Conservation (phyloP, 2,797 vertebrate species). For the Sternarchorhynchus goeldii region DNA sequence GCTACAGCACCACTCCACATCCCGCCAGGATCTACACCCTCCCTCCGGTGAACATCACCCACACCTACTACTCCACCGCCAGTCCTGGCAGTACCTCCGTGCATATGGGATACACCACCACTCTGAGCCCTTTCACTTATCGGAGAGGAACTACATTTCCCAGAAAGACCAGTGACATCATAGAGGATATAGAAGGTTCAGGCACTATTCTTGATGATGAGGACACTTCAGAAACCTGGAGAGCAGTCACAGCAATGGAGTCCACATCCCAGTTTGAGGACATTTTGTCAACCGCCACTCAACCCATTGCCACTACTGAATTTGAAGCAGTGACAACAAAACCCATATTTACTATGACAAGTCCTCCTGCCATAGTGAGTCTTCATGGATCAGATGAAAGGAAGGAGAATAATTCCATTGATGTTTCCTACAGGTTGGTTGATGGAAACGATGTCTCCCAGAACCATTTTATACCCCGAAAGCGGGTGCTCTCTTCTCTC, state of each 20-base stretch:
- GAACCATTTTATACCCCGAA: constrained; percentile 79
- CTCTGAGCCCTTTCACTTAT: constrained; percentile 15
- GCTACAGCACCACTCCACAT: constrained; percentile 6
- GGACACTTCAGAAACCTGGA: constrained; percentile 17
- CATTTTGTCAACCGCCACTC: constrained; percentile 20
- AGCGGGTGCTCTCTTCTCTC: constrained; percentile 55
- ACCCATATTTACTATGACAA: constrained; percentile 52
- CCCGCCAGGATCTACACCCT: constrained; percentile 8
- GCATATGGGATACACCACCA: constrained; percentile 32
- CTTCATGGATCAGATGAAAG: constrained; percentile 67
- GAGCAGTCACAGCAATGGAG: constrained; percentile 8
- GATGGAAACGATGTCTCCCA: constrained; percentile 71
- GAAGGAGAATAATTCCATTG: constrained; percentile 82
- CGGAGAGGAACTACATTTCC: constrained; percentile 16
- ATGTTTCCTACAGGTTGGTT: constrained; percentile 79
- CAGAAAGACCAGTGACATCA: constrained; percentile 1
- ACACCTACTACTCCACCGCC: constrained; percentile 22
- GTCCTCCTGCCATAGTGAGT: constrained; percentile 33
- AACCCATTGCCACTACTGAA: constrained; percentile 12
- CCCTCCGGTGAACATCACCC: constrained; percentile 2
- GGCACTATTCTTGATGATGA: constrained; percentile 35
- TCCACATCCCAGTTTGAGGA: constrained; percentile 30
- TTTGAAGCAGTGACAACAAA: constrained; percentile 20
- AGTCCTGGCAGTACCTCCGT: background rate
- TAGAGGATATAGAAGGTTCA: constrained; percentile 29